Evolutionary conservation across 2,113 vertebrate genomes (phyloP).

Genomic region (Notarius quadriscutis): DNA sequence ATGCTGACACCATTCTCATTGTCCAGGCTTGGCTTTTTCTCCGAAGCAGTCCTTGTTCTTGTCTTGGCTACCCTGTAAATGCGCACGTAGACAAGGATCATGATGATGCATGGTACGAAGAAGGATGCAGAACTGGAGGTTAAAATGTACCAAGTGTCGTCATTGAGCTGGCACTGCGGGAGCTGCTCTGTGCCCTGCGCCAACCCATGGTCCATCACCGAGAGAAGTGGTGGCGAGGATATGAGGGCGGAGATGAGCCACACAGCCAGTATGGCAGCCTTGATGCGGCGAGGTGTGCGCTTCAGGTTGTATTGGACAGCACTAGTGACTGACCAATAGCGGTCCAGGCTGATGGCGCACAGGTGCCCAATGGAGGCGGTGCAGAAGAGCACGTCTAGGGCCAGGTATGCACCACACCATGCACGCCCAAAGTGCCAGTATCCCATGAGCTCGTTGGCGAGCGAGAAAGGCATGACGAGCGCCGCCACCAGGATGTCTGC

Average conservation of each 20-base stretch:
- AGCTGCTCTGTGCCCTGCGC: constrained; percentile 47
- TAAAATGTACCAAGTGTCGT: constrained; percentile 86
- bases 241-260: constrained; percentile 86
- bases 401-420: constrained; percentile 88
- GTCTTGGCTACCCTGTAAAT: constrained; percentile 87
- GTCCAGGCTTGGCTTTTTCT: constrained; percentile 45
- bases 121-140: constrained; percentile 88
- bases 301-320: constrained; percentile 80
- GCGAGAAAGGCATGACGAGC: constrained; percentile 80
- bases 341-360: constrained; percentile 89
- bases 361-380: constrained; percentile 90
- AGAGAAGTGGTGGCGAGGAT: constrained; percentile 83
- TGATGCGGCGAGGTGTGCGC: constrained; percentile 79
- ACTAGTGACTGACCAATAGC: constrained; percentile 84
- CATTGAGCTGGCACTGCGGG: constrained; percentile 78
- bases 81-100: constrained; percentile 87
- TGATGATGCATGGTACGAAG: constrained; percentile 88
- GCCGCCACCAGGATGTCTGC: constrained; percentile 82
- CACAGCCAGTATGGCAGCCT: constrained; percentile 79
- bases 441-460: constrained; percentile 83
- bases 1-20: background rate
- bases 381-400: constrained; percentile 88
- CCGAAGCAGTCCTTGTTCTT: constrained; percentile 40
- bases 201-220: constrained; percentile 68
- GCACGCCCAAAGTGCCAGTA: constrained; percentile 85